These are phyloP conservation scores for Sphenodon punctatus DNA, from an alignment of 2,797 vertebrate species.

Conservation along the genomic window DNA sequence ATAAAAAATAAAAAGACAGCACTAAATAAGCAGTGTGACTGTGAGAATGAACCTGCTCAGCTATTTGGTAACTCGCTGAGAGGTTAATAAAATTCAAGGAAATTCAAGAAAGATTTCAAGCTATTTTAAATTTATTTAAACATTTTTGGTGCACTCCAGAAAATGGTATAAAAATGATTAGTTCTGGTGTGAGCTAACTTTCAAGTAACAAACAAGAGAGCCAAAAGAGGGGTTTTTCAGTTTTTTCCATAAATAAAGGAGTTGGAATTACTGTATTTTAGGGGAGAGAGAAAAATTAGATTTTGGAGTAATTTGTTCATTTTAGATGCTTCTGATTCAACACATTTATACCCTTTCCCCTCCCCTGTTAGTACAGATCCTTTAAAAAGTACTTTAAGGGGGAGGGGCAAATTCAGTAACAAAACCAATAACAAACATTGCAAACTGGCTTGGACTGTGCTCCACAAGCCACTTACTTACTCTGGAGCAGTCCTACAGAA, in stretches of 20 bases:
- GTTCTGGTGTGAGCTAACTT: constrained; percentile 69
- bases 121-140: constrained; percentile 64
- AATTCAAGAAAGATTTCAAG: constrained; percentile 71
- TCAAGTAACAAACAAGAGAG: constrained; percentile 63
- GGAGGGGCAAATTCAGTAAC: constrained; percentile 33
- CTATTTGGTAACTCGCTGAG: constrained; percentile 63
- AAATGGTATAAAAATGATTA: constrained; percentile 69
- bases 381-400: constrained; percentile 59
- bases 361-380: constrained; percentile 43
- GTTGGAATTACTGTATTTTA: constrained; percentile 37
- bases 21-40: constrained; percentile 72
- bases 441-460: no score
- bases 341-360: constrained; percentile 51
- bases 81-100: constrained; percentile 67
- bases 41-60: constrained; percentile 67
- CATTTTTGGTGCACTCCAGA: constrained; percentile 81
- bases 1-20: constrained; percentile 61
- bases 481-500: background rate
- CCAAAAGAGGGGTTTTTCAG: constrained; percentile 44
- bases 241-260: constrained; percentile 50
- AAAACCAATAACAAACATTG: background rate
- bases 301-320: constrained; percentile 45
- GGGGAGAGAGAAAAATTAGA: constrained; percentile 42
- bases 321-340: constrained; percentile 45
- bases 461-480: background rate